phyloP scores from a whole-genome alignment of 2,113 vertebrate genomes.

The Sialia sialis region DNA sequence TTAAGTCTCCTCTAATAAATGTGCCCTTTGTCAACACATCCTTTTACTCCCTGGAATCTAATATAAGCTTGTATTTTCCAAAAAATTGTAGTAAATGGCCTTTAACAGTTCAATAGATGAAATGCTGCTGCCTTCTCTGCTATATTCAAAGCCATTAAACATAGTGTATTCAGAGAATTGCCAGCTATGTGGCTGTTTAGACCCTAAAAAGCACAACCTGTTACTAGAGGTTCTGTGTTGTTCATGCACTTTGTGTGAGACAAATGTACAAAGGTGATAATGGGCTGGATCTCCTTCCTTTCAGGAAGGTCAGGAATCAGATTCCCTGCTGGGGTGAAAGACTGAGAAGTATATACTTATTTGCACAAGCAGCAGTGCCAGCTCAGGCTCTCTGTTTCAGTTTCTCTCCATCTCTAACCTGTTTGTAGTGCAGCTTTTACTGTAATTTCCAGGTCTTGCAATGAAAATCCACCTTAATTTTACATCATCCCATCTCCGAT shows the following conservation, averaged over 20 bases:
- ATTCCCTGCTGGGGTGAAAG: background rate
- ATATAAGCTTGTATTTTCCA: background rate
- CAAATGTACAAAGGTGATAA: background rate
- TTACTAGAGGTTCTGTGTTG: background rate
- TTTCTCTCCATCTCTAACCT: background rate
- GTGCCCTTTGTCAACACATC: background rate
- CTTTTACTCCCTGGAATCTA: background rate
- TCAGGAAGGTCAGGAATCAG: background rate
- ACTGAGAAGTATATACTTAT: background rate
- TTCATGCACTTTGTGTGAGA: accelerated
- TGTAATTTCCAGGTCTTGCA: background rate
- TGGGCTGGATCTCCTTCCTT: background rate
- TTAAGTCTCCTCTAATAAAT: slow-evolving; percentile 30
- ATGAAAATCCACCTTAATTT: background rate
- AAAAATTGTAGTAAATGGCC: background rate
- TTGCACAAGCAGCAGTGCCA: accelerated
- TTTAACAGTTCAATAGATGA: background rate
- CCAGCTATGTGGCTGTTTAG: accelerated
- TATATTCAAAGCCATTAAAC: background rate
- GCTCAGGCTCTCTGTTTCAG: background rate
- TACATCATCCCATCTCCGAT: background rate
- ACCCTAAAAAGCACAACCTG: background rate
- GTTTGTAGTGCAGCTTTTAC: background rate
- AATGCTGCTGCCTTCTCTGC: background rate
- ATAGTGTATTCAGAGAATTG: background rate